phyloP scores from a whole-genome alignment of 2,888 invertebrate genomes.

The Chalcosyrphus nemorum region DNA sequence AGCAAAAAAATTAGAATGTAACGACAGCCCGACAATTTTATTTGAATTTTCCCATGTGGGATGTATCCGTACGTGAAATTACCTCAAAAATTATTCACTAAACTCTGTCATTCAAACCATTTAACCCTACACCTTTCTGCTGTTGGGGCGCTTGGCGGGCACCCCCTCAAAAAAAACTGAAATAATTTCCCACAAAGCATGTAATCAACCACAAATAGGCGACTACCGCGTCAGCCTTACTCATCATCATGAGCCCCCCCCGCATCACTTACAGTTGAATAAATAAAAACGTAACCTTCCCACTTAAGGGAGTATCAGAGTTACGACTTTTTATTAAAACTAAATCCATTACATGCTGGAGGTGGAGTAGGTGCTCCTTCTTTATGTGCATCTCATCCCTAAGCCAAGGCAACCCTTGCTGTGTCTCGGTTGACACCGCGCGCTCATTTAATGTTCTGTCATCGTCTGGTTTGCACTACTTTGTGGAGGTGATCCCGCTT shows the following conservation, averaged over 20 bases:
- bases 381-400: neutral
- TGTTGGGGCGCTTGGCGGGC: too few species aligned
- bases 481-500: conserved; percentile 20
- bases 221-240: conserved; percentile 41
- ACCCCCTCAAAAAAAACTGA: neutral
- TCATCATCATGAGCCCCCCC: conserved; percentile 27
- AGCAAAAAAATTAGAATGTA: neutral
- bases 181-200: conserved; percentile 34
- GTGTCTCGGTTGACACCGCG: conserved; percentile 2
- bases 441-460: conserved; percentile 24
- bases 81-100: conserved; percentile 53
- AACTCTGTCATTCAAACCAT: conserved; percentile 66
- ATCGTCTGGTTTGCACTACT: conserved; percentile 12
- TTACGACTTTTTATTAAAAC: conserved; percentile 48
- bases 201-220: conserved; percentile 53
- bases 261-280: conserved; percentile 41
- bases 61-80: conserved; percentile 30
- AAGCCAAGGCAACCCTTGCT: neutral
- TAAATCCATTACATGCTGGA: conserved; percentile 49
- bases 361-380: conserved; percentile 5
- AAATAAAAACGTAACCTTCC: conserved; percentile 41
- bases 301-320: conserved; percentile 50
- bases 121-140: conserved; percentile 42
- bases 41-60: conserved; percentile 35
- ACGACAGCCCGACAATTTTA: conserved; percentile 32